Evolutionary conservation across 2,113 vertebrate genomes (phyloP), one percentile per base, ranked within the genome.

Genomic region (Psammodynastes pulverulentus): DNA sequence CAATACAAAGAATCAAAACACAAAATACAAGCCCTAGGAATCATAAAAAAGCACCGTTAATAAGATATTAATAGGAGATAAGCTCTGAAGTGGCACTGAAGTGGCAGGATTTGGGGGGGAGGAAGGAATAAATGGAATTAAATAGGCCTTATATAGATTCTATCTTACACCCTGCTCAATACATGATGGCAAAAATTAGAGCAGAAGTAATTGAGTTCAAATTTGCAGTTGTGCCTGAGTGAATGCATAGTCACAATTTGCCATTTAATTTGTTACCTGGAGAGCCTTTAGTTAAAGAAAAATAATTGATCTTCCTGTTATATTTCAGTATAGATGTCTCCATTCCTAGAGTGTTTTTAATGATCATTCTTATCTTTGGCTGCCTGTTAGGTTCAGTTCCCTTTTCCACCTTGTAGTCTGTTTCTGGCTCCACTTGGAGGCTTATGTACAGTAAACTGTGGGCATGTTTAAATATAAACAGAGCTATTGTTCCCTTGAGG

Each of bases 261-360:
- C 48, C 12, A 10, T 93, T 43, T 93, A 4, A 89, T 94, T 93
- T 94, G 52, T 95, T 95, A 8, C 94, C 49, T 34, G 93, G 90
- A 92, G 84, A 95, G 29, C 23, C 9, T 93, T 95, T 94, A 89
- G 6, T 94, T 94, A 94, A 91, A 46, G 26, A 95, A 92, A 92
- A 0, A 54, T 94, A 89, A 95, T 94, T 94, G 92, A 54, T 39
- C n/a, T 84, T 94, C 93, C 93, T 91, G 24, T 34, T 95, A 29
- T 45, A 19, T 84, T 94, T 92, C 21, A 91, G 21, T 6, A 34
- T 43, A 88, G 39, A 93, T 84, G 87, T 49, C 84, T n/a, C 89
- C 26, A 53, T 67, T 56, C 84, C 58, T 62, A 13, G 49, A 86
- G 9, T 54, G 48, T 26, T 84, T 91, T 92, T 94, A 86, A 84